Percentiles rank a stretch among this genome's conserved stretches.
Evolutionary conservation across 2,888 invertebrate genomes (phyloP).

Genomic region (Hoplodrina ambigua): DNA sequence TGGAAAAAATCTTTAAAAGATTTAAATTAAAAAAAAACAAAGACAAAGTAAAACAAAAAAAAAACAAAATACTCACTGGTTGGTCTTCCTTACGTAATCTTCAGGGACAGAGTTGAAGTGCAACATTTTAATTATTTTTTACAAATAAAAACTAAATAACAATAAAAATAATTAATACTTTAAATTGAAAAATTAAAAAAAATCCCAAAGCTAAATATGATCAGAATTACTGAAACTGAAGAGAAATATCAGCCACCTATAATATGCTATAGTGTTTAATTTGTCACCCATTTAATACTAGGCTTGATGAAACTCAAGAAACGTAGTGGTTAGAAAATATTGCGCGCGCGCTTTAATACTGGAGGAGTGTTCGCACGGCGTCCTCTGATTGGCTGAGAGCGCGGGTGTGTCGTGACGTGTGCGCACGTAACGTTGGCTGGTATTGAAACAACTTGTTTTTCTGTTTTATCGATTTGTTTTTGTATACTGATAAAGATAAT

Average conservation of each 20-base stretch:
- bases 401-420: conserved; percentile 85
- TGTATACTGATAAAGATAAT: conserved; percentile 50
- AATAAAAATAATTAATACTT: conserved; percentile 60
- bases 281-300: conserved; percentile 87
- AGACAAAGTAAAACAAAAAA: neutral
- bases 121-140: conserved; percentile 80
- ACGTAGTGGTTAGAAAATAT: conserved; percentile 61
- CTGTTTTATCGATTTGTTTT: conserved; percentile 66
- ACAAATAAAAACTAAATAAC: conserved; percentile 62
- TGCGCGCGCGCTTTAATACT: conserved; percentile 79
- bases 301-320: conserved; percentile 58
- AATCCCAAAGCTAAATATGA: conserved; percentile 72
- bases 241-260: conserved; percentile 89
- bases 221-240: conserved; percentile 89
- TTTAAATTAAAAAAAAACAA: too few relatives aligned
- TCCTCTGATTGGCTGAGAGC: conserved; percentile 80
- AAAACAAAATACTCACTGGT: conserved; percentile 78
- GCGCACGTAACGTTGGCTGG: conserved; percentile 50
- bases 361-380: conserved; percentile 78
- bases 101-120: conserved; percentile 84
- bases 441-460: conserved; percentile 60
- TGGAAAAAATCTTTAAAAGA: too few relatives aligned
- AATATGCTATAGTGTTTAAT: conserved; percentile 83
- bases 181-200: conserved; percentile 42
- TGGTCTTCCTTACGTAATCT: conserved; percentile 82